Evolutionary conservation across 2,113 vertebrate genomes (phyloP), one percentile per base, ranked within the genome.

Genomic region (Apteryx owenii): DNA sequence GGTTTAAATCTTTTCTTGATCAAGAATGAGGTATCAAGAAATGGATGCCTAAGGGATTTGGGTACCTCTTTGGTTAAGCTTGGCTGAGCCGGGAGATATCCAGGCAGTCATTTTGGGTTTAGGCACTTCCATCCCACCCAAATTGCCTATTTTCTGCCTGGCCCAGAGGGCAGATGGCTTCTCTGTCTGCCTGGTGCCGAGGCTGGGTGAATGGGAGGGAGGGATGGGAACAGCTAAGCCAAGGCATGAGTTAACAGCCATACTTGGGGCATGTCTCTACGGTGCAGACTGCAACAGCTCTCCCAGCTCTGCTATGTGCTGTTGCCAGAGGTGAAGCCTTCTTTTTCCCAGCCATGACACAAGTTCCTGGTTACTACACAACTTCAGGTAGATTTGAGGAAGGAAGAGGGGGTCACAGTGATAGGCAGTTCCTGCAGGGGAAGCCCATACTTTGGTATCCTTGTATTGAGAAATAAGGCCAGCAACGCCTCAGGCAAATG

Each of bases 391-490:
- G 62, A 5, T 58, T 19, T 42, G 53, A 80, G 77, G 29, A 66
- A 48, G 46, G 8, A 20, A 0, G 3, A 31, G n/a, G 5, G 61
- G 61, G 11, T 16, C n/a, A 2, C 0, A 3, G 21, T 13, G 12
- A 3, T 36, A 42, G 64, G 46, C 56, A 90, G 70, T 33, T 78
- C 58, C 20, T 54, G 73, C 0, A 0, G 4, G 42, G 60, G 31
- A 56, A 14, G 7, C 54, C 19, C 21, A 22, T 0, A 3, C 8
- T 7, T 36, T 3, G 36, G 53, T 46, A 20, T 84, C 48, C 75
- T 88, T 21, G 26, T 60, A 1, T 22, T 28, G 10, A 72, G 81
- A 87, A 6, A 17, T 0, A 2, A 48, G 8, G 7, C 62, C 50
- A 64, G 25, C 71, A 81, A 31, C 66, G 12, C 61, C 23, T n/a